These are phyloP conservation scores for Pristionchus entomophagus DNA, from an alignment of 2,888 invertebrate genomes.

Conservation along the genomic window DNA sequence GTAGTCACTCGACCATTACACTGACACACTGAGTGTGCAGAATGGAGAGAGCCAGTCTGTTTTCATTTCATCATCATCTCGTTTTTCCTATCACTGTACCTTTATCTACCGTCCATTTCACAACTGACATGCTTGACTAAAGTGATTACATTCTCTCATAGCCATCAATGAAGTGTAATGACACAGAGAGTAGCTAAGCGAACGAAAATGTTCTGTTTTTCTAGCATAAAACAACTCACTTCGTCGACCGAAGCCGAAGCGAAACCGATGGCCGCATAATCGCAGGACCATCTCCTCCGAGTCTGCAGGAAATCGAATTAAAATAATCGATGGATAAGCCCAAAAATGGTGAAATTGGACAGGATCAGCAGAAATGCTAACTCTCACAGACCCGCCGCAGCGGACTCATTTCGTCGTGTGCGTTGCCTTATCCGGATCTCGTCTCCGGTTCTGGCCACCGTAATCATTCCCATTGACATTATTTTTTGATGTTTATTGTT, in stretches of 20 bases:
- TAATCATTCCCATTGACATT: neutral
- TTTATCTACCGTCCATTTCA: too few relatives aligned
- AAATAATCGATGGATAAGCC: neutral
- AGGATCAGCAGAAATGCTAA: neutral
- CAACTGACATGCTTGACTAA: too few relatives aligned
- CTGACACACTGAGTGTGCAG: too few relatives aligned
- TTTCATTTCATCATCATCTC: too few relatives aligned
- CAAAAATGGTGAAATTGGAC: neutral
- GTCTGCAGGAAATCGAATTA: neutral
- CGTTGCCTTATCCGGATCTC: neutral
- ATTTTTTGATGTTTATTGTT: neutral
- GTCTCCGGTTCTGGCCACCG: neutral
- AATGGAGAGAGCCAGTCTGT: too few relatives aligned
- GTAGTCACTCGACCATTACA: too few relatives aligned
- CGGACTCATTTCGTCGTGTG: neutral
- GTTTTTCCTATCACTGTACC: too few relatives aligned
- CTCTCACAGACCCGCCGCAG: neutral
- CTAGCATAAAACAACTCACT: neutral
- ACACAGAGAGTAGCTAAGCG: too few relatives aligned
- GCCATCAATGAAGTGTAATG: too few relatives aligned
- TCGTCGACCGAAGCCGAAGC: slow-evolving; percentile 18
- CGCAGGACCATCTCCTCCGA: neutral
- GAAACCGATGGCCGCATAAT: slow-evolving; percentile 27
- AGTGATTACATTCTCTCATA: too few relatives aligned
- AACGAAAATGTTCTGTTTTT: too few relatives aligned